These are phyloP conservation scores for Dipodomys stephensi DNA, from an alignment of 2,113 vertebrate genomes.

Conservation along the genomic window DNA sequence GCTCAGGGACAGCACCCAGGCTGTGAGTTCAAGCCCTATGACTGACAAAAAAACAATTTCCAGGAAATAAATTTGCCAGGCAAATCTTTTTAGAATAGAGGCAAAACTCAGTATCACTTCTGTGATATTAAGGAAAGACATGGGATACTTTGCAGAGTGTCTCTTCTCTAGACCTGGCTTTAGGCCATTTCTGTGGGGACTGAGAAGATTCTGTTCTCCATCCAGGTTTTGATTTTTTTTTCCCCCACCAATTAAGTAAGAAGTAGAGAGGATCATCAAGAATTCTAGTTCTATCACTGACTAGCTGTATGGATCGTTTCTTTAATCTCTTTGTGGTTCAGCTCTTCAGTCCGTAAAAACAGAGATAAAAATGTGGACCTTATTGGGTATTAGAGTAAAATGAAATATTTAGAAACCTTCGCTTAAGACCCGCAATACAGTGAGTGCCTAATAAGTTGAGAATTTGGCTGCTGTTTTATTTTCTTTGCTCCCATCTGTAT, in stretches of 20 bases:
- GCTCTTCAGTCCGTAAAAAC: constrained; percentile 33
- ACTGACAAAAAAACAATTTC: background rate
- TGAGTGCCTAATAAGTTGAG: background rate
- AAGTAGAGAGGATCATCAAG: background rate
- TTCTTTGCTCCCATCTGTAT: background rate
- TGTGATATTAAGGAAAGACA: background rate
- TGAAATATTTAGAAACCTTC: background rate
- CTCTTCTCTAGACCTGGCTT: background rate
- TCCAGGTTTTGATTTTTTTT: background rate
- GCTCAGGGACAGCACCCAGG: too few species aligned
- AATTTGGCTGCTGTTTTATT: background rate
- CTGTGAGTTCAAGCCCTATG: background rate
- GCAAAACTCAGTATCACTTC: background rate
- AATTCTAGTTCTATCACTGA: background rate
- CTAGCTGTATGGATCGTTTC: background rate
- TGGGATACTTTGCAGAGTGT: background rate
- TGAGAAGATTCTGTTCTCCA: background rate
- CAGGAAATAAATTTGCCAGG: constrained; percentile 18
- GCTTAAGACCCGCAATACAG: background rate
- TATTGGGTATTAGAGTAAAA: constrained; percentile 44
- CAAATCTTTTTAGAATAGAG: background rate
- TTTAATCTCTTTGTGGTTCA: constrained; percentile 32
- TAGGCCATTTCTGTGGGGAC: background rate
- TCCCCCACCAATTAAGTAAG: background rate
- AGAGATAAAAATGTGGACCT: constrained; percentile 15